Conservation (phyloP, 1,140 invertebrate species). For the Nylanderia fulva region DNA sequence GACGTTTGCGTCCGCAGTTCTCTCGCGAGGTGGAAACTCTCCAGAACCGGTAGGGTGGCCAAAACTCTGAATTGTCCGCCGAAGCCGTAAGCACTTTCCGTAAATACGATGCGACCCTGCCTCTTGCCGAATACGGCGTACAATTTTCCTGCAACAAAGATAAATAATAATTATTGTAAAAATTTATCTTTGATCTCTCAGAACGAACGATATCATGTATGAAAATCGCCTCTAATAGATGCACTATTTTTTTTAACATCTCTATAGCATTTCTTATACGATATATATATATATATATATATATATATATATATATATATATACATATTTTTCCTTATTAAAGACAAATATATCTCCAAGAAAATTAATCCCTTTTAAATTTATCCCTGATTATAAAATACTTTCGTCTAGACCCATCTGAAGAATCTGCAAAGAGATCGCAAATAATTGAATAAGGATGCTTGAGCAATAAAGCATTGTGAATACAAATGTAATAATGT, state of each 20-base stretch:
- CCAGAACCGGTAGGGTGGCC: conserved; percentile 96
- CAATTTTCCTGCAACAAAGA: conserved; percentile 91
- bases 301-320: too few species aligned
- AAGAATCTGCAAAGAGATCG: neutral
- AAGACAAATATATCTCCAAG: conserved; percentile 28
- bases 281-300: too few species aligned
- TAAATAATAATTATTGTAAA: neutral
- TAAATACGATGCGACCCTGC: conserved; percentile 94
- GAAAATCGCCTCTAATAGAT: neutral
- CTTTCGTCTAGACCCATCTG: neutral
- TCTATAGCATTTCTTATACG: conserved; percentile 15
- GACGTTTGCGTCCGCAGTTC: conserved; percentile 98
- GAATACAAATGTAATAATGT: too few species aligned
- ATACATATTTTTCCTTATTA: conserved; percentile 29
- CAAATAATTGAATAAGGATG: too few species aligned
- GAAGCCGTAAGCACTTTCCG: conserved; percentile 95
- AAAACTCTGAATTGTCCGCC: conserved; percentile 95
- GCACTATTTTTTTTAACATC: conserved; percentile 3
- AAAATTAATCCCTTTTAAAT: neutral
- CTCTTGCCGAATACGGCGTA: conserved; percentile 96
- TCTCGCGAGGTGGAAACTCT: conserved; percentile 98
- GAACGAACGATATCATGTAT: neutral
- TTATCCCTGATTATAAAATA: neutral
- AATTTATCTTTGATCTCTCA: conserved; percentile 11
- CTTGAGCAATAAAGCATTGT: too few species aligned